Conservation (phyloP, 2,888 invertebrate genomes). For the Drosophila pseudotakahashii region DNA sequence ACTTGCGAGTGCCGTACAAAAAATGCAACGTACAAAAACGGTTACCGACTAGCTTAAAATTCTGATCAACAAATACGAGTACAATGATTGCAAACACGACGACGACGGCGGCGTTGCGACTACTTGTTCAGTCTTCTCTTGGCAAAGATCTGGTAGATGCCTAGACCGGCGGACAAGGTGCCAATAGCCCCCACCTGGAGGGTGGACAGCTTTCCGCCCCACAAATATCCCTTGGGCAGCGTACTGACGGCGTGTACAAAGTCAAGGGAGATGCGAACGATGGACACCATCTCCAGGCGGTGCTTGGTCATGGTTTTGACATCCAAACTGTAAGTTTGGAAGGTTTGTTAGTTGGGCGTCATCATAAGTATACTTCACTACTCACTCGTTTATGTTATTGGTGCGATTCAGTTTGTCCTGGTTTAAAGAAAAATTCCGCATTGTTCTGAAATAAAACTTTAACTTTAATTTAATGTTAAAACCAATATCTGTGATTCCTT, state of each 20-base stretch:
- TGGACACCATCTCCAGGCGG: constrained; percentile 86
- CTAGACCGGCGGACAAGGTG: constrained; percentile 90
- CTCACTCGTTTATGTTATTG: constrained; percentile 62
- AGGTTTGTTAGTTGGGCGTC: neutral
- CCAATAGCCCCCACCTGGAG: constrained; percentile 91
- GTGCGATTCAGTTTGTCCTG: constrained; percentile 79
- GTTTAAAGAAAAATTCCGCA: constrained; percentile 85
- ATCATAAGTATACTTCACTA: neutral
- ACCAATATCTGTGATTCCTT: constrained; percentile 25
- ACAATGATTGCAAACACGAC: constrained; percentile 15
- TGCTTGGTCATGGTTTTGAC: constrained; percentile 84
- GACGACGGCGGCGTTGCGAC: too few species aligned
- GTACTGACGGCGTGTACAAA: constrained; percentile 93
- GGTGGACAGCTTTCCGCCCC: constrained; percentile 90
- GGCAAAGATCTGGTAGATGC: constrained; percentile 87
- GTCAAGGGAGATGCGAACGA: constrained; percentile 87
- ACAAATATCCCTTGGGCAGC: constrained; percentile 91
- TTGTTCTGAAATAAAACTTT: constrained; percentile 83
- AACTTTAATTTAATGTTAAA: too few species aligned
- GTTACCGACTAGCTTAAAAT: constrained; percentile 41
- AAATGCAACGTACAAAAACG: constrained; percentile 26
- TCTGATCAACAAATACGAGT: constrained; percentile 35
- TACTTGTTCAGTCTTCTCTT: constrained; percentile 74
- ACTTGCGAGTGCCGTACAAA: constrained; percentile 22
- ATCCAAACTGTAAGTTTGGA: constrained; percentile 80